A percentile compares a stretch with the other conserved stretches of the same genome.
These are phyloP conservation scores for Emydoidea blandingii DNA, from an alignment of 2,797 vertebrate genomes.

Conservation along the genomic window DNA sequence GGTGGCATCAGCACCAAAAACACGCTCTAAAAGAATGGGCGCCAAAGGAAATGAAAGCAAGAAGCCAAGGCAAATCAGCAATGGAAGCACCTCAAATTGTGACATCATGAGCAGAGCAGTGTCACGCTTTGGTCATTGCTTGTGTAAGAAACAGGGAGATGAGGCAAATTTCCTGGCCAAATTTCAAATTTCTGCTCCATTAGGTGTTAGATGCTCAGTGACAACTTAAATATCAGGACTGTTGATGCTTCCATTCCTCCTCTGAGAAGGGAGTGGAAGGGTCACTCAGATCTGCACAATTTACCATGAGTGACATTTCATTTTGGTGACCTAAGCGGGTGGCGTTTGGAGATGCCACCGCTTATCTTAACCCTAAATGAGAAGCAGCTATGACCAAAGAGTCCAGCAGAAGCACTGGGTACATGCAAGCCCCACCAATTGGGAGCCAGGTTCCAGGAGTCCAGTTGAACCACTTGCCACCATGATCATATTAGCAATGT, in stretches of 20 bases:
- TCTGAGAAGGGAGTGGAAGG: neutral
- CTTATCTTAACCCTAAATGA: neutral
- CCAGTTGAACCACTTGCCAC: neutral
- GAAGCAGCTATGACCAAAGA: neutral
- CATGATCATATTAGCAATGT: neutral
- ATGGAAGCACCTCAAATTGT: rapidly evolving
- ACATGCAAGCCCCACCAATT: neutral
- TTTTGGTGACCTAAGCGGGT: neutral
- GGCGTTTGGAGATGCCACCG: neutral
- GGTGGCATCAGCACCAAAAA: rapidly evolving
- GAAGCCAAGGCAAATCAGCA: rapidly evolving
- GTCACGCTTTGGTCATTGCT: neutral
- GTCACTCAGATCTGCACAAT: neutral
- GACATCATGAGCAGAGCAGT: rapidly evolving
- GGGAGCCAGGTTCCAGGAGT: neutral
- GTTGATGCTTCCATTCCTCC: neutral
- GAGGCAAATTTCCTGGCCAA: neutral
- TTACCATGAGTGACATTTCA: neutral
- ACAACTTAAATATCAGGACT: neutral
- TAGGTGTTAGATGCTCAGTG: neutral
- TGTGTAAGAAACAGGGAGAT: neutral
- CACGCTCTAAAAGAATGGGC: neutral
- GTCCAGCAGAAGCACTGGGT: neutral
- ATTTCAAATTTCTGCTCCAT: neutral
- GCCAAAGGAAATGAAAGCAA: rapidly evolving